Evolutionary conservation across 2,797 vertebrate species (phyloP).

Genomic region (Artibeus lituratus): DNA sequence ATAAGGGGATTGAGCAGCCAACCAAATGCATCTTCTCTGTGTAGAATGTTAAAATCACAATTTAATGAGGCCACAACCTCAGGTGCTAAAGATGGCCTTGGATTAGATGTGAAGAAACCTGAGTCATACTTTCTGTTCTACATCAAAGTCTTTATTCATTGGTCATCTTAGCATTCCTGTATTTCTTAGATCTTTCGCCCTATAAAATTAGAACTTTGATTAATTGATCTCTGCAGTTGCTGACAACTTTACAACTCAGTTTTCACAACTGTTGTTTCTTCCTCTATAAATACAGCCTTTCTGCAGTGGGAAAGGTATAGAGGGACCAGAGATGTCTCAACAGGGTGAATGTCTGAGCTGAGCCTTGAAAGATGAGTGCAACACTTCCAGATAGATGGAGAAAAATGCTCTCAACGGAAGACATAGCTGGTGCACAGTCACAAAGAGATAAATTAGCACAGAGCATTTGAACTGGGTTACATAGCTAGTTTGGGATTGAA

Average conservation of each 20-base stretch:
- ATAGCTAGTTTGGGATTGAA: not conserved
- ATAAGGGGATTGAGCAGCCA: not conserved
- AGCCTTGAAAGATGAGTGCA: not conserved
- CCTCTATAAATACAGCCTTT: not conserved
- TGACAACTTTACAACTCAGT: not conserved
- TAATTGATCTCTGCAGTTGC: not conserved
- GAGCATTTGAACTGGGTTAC: not conserved
- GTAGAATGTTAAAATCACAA: not conserved
- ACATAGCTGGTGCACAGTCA: not conserved
- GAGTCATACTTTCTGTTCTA: not conserved
- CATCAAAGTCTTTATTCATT: not conserved
- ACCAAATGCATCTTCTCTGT: not conserved
- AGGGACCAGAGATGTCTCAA: not conserved
- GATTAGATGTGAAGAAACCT: not conserved
- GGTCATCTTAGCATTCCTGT: not conserved
- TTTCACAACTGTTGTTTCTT: not conserved
- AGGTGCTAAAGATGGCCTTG: not conserved
- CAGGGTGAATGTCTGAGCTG: not conserved
- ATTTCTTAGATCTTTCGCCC: not conserved
- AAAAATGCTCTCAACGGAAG: not conserved
- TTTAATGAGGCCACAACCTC: not conserved
- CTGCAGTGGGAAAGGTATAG: not conserved
- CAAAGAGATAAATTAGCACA: not conserved
- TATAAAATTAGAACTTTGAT: not conserved
- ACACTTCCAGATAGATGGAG: not conserved